Evolutionary conservation across 2,888 invertebrate genomes (phyloP).

Genomic region (Drosophila kuntzei): DNA sequence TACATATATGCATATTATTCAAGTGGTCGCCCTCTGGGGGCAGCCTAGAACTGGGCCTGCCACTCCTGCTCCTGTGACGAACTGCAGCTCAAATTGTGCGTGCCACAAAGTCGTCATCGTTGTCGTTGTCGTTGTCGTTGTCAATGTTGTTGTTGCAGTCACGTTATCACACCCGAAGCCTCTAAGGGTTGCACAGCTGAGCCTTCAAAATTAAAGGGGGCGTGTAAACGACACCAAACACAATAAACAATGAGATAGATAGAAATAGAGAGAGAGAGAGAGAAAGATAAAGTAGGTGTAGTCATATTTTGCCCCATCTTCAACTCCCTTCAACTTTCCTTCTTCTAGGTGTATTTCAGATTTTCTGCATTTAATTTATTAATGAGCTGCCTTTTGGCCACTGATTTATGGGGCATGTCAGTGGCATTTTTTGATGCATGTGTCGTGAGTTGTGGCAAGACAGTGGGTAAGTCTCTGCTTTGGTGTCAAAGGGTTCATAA

Average conservation of each 20-base stretch:
- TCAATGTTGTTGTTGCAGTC: constrained; percentile 23
- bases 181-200: constrained; percentile 68
- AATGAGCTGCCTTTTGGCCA: constrained; percentile 58
- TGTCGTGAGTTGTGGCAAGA: constrained; percentile 33
- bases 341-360: constrained; percentile 53
- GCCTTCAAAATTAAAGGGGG: constrained; percentile 44
- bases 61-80: constrained; percentile 57
- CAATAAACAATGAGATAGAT: constrained; percentile 17
- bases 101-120: constrained; percentile 78
- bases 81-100: constrained; percentile 79
- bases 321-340: neutral
- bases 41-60: constrained; percentile 26
- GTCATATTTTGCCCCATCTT: neutral
- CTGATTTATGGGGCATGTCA: constrained; percentile 71
- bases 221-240: constrained; percentile 56
- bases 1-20: constrained; percentile 36
- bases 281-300: neutral
- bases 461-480: constrained; percentile 15
- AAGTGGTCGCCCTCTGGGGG: constrained; percentile 55
- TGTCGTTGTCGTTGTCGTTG: constrained; percentile 30
- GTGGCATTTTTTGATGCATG: constrained; percentile 57
- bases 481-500: constrained; percentile 75
- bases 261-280: neutral
- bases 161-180: constrained; percentile 64
- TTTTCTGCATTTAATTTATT: constrained; percentile 71